Evolutionary conservation across 1,140 invertebrate genomes (phyloP), one percentile per base, ranked within the genome.

Genomic region (Eurytemora carolleeae): DNA sequence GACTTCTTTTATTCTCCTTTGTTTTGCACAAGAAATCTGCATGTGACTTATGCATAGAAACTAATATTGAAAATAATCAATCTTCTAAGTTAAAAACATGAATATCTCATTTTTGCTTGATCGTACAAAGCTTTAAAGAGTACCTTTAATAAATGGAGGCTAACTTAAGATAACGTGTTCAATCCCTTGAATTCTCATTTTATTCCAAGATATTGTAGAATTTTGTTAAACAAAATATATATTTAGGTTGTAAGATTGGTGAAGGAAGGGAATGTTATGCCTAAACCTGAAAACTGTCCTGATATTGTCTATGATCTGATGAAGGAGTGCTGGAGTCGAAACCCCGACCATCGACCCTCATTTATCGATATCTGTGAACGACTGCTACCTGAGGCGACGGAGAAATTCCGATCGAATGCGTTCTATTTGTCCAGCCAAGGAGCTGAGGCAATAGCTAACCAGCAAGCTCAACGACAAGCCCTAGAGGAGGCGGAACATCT

Each of bases 231-330:
- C n/a, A n/a, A n/a, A n/a, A n/a, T n/a, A n/a, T n/a, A n/a, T n/a
- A n/a, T n/a, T n/a, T n/a, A n/a, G n/a, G 19, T 64, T 20, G 12
- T 24, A 69, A 84, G 3, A 79, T 82, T 65, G 64, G 68, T 64
- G 3, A 58, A 62, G 52, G 25, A 63, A 25, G 52, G 56, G 3
- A 53, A 55, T 3, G 61, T 63, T 0, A 24, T 65, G 31, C 56
- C 25, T n/a, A 44, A 58, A 12, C 65, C 65, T 19, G 59, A 53
- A 19, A 25, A 63, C 57, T 59, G 63, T 52, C 65, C 65, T 1
- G 24, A 1, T n/a, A 55, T 57, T 18, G 20, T 66, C 25, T 55
- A 57, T 18, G 22, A 61, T 15, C 52, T 66, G 15, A 66, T 66
- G 65, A 58, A 57, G 26, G 31, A 56, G 1, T 66, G 65, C 24